Evolutionary conservation across 2,888 invertebrate genomes (phyloP).

Genomic region (Cynaeus angustus): DNA sequence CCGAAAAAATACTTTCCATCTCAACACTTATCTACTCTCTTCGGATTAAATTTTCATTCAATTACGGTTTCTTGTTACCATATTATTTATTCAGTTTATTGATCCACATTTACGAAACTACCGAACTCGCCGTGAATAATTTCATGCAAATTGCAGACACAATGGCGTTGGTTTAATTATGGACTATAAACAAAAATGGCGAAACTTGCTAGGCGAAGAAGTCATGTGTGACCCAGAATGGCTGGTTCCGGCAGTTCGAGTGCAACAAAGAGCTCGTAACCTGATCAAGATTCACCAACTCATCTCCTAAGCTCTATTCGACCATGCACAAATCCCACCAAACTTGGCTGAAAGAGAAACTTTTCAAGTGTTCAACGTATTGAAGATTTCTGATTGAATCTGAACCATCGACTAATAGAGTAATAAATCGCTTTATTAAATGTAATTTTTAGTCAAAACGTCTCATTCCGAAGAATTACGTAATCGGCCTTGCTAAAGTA

Average conservation of each 20-base stretch:
- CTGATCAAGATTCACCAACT: slow-evolving; percentile 42
- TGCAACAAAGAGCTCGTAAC: slow-evolving; percentile 51
- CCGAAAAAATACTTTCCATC: slow-evolving; percentile 24
- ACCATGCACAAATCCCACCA: slow-evolving; percentile 44
- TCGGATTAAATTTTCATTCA: slow-evolving; percentile 35
- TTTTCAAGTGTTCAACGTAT: slow-evolving; percentile 43
- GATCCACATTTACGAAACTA: not conserved
- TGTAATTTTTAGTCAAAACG: slow-evolving; percentile 10
- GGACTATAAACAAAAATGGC: slow-evolving; percentile 39
- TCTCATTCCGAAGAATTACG: too few species aligned
- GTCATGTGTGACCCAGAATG: slow-evolving; percentile 61
- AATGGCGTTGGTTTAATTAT: slow-evolving; percentile 32
- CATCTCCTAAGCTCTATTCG: slow-evolving; percentile 41
- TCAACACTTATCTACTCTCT: slow-evolving; percentile 21
- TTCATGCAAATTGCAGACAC: too few species aligned
- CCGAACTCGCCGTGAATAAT: too few species aligned
- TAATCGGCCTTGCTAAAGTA: too few species aligned
- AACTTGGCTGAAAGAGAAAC: slow-evolving; percentile 46
- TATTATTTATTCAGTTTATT: not conserved
- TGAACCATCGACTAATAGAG: slow-evolving; percentile 22
- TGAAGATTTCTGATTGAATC: slow-evolving; percentile 38
- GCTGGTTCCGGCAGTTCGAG: slow-evolving; percentile 58
- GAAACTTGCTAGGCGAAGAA: slow-evolving; percentile 47
- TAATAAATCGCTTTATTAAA: slow-evolving; percentile 31
- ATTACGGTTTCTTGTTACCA: slow-evolving; percentile 18